phyloP scores from a whole-genome alignment of 2,797 vertebrate species.

The Silurus lanzhouensis region DNA sequence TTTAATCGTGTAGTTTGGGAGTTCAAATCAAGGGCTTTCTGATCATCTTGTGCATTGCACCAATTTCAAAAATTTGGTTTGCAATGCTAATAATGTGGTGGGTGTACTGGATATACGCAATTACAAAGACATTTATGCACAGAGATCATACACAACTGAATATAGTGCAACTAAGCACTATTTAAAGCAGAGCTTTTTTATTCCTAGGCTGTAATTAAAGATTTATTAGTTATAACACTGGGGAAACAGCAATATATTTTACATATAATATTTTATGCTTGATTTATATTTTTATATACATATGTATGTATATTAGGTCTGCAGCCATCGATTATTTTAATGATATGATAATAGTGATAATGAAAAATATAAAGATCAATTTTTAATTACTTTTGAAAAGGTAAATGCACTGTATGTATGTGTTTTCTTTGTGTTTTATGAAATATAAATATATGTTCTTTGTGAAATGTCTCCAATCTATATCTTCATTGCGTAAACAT shows the following conservation, averaged over 20 bases:
- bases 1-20: not conserved
- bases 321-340: too few relatives aligned
- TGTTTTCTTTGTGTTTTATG: too few relatives aligned
- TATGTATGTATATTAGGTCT: too few relatives aligned
- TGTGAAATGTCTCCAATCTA: too few relatives aligned
- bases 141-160: slow-evolving; percentile 35
- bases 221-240: slow-evolving; percentile 39
- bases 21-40: slow-evolving; percentile 10
- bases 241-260: slow-evolving; percentile 1
- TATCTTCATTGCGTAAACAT: too few relatives aligned
- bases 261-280: too few relatives aligned
- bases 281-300: too few relatives aligned
- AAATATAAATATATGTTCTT: too few relatives aligned
- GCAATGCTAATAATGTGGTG: slow-evolving; percentile 63
- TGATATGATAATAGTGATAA: too few relatives aligned
- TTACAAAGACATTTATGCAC: not conserved
- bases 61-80: slow-evolving; percentile 66
- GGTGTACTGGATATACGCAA: slow-evolving; percentile 32
- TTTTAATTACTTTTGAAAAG: too few relatives aligned
- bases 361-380: too few relatives aligned
- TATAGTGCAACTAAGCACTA: slow-evolving; percentile 38
- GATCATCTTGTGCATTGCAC: slow-evolving; percentile 58
- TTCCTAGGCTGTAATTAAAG: slow-evolving; percentile 37
- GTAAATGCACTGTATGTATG: too few relatives aligned
- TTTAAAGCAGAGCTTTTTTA: not conserved